Conservation (phyloP, 2,113 vertebrate genomes). For the Chlamydotis undulata region DNA sequence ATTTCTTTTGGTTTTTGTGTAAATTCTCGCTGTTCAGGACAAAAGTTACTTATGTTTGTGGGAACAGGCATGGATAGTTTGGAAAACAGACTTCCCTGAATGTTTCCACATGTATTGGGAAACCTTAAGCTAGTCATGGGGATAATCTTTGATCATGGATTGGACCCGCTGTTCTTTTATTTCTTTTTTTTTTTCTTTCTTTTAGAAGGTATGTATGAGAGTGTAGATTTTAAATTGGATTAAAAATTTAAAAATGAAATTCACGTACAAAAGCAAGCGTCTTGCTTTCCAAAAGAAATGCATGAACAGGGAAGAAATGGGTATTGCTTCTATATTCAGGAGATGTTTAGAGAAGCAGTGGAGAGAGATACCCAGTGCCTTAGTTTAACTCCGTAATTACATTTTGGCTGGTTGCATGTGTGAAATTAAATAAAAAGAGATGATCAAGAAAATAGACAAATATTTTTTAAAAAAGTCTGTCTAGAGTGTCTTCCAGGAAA, state of each 20-base stretch:
- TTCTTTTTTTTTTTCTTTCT: neutral
- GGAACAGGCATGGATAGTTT: neutral
- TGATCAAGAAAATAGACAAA: neutral
- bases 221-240: neutral
- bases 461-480: neutral
- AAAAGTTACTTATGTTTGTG: neutral
- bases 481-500: neutral
- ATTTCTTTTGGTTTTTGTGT: neutral
- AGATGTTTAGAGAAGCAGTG: neutral
- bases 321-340: neutral
- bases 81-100: neutral
- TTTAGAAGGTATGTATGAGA: neutral
- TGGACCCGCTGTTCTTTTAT: neutral
- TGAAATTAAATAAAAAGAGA: neutral
- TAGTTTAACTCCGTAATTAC: neutral
- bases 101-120: neutral
- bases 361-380: neutral
- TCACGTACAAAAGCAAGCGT: neutral
- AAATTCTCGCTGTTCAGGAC: neutral
- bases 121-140: neutral
- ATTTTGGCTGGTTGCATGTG: neutral
- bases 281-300: neutral
- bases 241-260: neutral
- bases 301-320: neutral
- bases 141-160: neutral